Conservation (phyloP, 2,888 invertebrate species). For the Oligia fasciuncula region DNA sequence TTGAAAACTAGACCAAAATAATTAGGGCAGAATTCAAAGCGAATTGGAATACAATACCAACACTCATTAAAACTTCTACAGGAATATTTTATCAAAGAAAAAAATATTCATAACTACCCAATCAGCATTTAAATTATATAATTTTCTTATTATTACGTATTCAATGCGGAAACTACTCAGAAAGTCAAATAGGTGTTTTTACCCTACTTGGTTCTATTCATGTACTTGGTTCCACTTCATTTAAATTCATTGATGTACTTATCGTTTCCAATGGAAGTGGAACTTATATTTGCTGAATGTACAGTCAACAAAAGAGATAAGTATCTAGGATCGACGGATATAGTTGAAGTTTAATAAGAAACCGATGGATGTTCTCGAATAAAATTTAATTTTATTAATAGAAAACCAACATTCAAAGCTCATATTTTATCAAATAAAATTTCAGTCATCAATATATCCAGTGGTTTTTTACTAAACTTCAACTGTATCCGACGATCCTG, state of each 20-base stretch:
- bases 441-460: too few relatives aligned
- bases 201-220: not conserved
- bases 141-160: not conserved
- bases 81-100: constrained; percentile 8
- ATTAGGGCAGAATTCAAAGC: not conserved
- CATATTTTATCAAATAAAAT: too few relatives aligned
- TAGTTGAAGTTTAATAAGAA: too few relatives aligned
- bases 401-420: too few relatives aligned
- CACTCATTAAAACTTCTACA: not conserved
- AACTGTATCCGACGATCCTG: too few relatives aligned
- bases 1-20: not conserved
- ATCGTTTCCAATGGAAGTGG: not conserved
- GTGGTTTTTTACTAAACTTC: too few relatives aligned
- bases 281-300: constrained; percentile 7
- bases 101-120: not conserved
- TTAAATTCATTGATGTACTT: constrained; percentile 18
- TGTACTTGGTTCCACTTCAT: constrained; percentile 2
- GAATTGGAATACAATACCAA: not conserved
- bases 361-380: too few relatives aligned
- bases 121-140: not conserved
- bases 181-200: not conserved
- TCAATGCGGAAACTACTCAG: not conserved
- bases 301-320: too few relatives aligned
- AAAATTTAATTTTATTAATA: too few relatives aligned
- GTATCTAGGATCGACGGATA: too few relatives aligned